phyloP scores from a whole-genome alignment of 2,888 invertebrate species.

The Pristionchus arcanus region DNA sequence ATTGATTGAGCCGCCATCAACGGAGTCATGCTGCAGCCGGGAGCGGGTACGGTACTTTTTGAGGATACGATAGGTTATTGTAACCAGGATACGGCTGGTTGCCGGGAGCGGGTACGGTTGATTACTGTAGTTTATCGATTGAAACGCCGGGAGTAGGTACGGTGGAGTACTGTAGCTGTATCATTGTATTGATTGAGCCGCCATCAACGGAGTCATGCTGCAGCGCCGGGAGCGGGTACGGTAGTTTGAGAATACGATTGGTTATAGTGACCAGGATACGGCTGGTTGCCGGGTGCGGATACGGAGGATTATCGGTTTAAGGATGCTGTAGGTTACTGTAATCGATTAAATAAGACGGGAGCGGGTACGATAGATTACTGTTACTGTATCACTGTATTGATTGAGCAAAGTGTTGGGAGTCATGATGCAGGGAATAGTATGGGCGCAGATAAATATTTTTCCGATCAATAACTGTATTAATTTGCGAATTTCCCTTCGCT shows the following conservation, averaged over 20 bases:
- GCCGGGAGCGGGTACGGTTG: not conserved
- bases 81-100: too few relatives aligned
- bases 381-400: not conserved
- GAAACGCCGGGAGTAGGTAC: not conserved
- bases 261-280: too few relatives aligned
- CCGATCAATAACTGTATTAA: too few relatives aligned
- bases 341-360: not conserved
- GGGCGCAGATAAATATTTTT: too few relatives aligned
- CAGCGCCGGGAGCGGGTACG: not conserved
- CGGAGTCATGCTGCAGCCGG: not conserved
- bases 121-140: not conserved
- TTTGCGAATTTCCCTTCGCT: too few relatives aligned
- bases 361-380: not conserved
- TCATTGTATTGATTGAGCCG: not conserved
- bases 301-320: too few relatives aligned
- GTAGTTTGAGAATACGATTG: too few relatives aligned
- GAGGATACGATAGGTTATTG: too few relatives aligned
- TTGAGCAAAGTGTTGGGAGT: too few relatives aligned
- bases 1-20: not conserved
- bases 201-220: slow-evolving; percentile 14
- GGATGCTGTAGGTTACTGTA: not conserved
- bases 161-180: not conserved
- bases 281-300: not conserved
- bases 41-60: not conserved
- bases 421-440: too few relatives aligned